A percentile compares a stretch with the other conserved stretches of the same genome.
phyloP scores from a whole-genome alignment of 2,113 vertebrate species.

The Hemiprocne comata region DNA sequence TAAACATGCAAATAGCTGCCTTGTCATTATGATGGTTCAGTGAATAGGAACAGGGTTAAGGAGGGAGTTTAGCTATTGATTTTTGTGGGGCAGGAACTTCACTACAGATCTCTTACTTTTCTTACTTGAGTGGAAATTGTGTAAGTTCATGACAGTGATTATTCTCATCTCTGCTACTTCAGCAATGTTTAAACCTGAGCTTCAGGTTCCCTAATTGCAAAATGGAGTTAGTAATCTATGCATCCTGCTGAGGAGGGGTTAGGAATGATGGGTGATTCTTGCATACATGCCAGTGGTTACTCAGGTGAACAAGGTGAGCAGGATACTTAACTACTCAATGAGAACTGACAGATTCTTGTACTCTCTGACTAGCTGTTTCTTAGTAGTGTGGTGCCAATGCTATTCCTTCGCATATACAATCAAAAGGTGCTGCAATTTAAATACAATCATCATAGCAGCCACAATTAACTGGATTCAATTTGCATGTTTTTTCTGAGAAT shows the following conservation, averaged over 20 bases:
- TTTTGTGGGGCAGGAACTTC: constrained; percentile 37
- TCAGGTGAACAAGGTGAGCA: not conserved
- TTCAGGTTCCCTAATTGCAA: constrained; percentile 10
- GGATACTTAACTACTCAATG: constrained; percentile 6
- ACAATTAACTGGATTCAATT: constrained; percentile 22
- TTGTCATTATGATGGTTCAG: constrained; percentile 59
- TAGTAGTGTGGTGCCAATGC: not conserved
- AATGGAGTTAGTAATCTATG: not conserved
- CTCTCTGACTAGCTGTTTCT: constrained; percentile 22
- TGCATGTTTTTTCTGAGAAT: not conserved
- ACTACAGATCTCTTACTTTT: constrained; percentile 16
- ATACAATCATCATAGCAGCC: not conserved
- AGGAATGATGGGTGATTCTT: not conserved
- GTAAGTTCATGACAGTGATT: not conserved
- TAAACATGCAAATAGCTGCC: constrained; percentile 63
- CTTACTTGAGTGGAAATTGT: constrained; percentile 7
- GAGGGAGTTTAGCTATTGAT: constrained; percentile 37
- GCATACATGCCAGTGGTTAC: not conserved
- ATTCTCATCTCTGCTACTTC: constrained; percentile 9
- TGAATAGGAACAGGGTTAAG: constrained; percentile 51
- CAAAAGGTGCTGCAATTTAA: constrained; percentile 29
- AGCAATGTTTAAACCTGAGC: not conserved
- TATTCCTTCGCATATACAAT: not conserved
- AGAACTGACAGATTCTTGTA: constrained; percentile 10
- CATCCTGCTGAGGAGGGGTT: not conserved